Base-by-base conservation (phyloP, 2,888 invertebrate genomes). In the Lutraria lutraria region DNA sequence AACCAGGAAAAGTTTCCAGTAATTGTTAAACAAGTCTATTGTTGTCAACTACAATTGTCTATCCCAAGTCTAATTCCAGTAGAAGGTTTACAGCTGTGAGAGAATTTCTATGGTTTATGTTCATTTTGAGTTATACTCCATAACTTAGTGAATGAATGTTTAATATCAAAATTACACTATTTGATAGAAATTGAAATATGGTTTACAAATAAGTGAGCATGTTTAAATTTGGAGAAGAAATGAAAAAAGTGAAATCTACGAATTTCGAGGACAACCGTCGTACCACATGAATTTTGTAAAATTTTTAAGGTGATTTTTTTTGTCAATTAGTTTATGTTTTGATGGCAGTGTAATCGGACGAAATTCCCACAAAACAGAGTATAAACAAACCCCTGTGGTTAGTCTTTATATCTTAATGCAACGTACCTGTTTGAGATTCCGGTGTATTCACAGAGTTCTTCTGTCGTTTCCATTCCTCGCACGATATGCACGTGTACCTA, bases 401-500 rank as follows among this genome's bases (percentile, higher is more conserved):
- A 8, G n/a, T n/a, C n/a, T n/a, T n/a, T n/a, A n/a, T n/a, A n/a
- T n/a, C n/a, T n/a, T 43, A 43, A 43, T 43, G 8, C 2, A 43
- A n/a, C 29, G 21, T 86, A 86, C 86, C 86, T 29, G 81, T 8
- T 25, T 29, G n/a, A 34, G 63, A 31, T 81, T 79, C 34, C 12
- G 86, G 56, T n/a, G 81, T 80, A 29, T 53, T 54, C 16, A 29
- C 84, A 0, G 60, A 81, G 63, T 90, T 88, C 56, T 86, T 90
- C 86, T 88, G 88, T 79, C 60, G 81, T n/a, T 81, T 80, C 68
- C 89, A 92, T 16, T 86, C 88, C 3, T 80, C 80, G 87, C 95
- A 95, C 0, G 95, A 94, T 13, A 91, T 90, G 88, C 95, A 95
- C 15, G 87, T 81, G 83, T 94, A 95, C 54, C 93, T 93, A 85